Conservation (phyloP, 2,113 vertebrate species). For the Perccottus glenii region DNA sequence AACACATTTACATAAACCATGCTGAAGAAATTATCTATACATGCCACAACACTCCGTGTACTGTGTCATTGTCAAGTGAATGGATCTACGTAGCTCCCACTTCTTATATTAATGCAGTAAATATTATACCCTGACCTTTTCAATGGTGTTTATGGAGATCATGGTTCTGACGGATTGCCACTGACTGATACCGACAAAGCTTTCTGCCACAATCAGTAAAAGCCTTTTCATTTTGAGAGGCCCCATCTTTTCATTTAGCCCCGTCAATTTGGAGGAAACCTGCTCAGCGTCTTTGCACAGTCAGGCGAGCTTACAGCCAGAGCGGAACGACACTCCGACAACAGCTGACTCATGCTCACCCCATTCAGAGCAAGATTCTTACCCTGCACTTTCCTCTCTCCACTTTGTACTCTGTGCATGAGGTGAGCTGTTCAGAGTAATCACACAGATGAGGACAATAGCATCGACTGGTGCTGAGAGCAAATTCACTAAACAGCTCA, state of each 20-base stretch:
- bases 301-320: conserved; percentile 31
- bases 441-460: conserved; percentile 39
- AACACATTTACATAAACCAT: conserved; percentile 1
- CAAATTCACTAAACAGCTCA: conserved; percentile 22
- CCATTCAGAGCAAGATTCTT: conserved; percentile 26
- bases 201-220: conserved; percentile 8
- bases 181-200: conserved; percentile 11
- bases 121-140: conserved; percentile 4
- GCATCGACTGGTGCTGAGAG: conserved; percentile 16
- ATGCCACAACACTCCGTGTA: neutral
- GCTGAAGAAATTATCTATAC: neutral
- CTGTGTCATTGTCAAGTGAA: neutral
- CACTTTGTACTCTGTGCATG: conserved; percentile 23
- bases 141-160: neutral
- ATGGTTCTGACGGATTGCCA: neutral
- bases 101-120: conserved; percentile 1
- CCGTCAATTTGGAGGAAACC: conserved; percentile 34
- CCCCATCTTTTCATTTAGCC: conserved; percentile 29
- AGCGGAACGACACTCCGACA: conserved; percentile 1
- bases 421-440: conserved; percentile 21
- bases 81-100: neutral
- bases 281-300: conserved; percentile 49
- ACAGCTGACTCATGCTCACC: conserved; percentile 56
- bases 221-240: conserved; percentile 31
- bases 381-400: conserved; percentile 1